Evolutionary conservation across 2,888 invertebrate genomes (phyloP).

Genomic region (Schizaphis graminum): DNA sequence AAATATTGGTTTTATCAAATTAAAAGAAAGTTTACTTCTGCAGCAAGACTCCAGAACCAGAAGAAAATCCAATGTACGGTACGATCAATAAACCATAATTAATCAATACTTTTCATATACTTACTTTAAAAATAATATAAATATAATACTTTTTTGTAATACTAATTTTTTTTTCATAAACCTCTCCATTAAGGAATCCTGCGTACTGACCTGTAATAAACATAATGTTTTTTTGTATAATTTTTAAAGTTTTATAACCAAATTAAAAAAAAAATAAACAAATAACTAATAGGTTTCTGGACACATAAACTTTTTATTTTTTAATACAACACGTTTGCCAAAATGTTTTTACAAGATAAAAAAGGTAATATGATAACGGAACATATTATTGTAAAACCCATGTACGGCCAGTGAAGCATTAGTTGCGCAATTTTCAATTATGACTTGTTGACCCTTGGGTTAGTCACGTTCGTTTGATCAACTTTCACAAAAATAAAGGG

Average conservation of each 20-base stretch:
- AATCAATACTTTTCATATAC: too few relatives aligned
- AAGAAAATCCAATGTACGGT: too few relatives aligned
- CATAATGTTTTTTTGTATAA: background rate
- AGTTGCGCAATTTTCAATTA: slow-evolving; percentile 37
- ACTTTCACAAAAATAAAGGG: slow-evolving; percentile 13
- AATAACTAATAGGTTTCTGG: background rate
- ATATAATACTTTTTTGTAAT: too few relatives aligned
- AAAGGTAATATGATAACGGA: slow-evolving; percentile 42
- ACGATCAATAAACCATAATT: too few relatives aligned
- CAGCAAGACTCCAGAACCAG: too few relatives aligned
- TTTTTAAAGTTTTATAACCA: background rate
- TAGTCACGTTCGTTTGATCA: slow-evolving; percentile 42
- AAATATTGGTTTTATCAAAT: too few relatives aligned
- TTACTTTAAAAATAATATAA: too few relatives aligned
- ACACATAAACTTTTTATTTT: background rate
- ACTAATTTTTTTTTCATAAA: too few relatives aligned
- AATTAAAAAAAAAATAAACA: background rate
- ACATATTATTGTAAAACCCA: slow-evolving; percentile 36
- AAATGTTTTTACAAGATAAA: slow-evolving; percentile 15
- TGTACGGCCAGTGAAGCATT: background rate
- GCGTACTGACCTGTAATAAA: background rate
- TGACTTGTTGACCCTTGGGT: slow-evolving; percentile 34
- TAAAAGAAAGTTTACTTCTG: too few relatives aligned
- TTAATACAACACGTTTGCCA: background rate
- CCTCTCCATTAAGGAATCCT: too few relatives aligned